A percentile compares a stretch with the other conserved stretches of the same genome.
phyloP scores from a whole-genome alignment of 2,113 vertebrate species.

The Brienomyrus longianalis region DNA sequence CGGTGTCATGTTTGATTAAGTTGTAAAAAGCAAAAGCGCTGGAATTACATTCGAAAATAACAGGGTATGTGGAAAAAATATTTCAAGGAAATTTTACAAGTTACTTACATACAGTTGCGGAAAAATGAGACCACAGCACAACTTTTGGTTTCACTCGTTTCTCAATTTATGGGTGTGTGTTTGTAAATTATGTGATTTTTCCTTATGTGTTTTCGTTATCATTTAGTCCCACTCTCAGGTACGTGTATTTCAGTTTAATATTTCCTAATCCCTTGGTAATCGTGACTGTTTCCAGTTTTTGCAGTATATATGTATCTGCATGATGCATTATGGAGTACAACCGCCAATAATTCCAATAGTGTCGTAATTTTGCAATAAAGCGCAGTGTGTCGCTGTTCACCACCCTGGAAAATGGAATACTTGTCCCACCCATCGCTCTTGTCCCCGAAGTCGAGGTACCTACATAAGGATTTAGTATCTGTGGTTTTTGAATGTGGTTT shows the following conservation, averaged over 20 bases:
- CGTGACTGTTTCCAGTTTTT: neutral
- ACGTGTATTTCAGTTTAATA: neutral
- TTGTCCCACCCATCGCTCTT: neutral
- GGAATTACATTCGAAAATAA: neutral
- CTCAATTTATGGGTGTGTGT: too few relatives aligned
- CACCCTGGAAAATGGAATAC: neutral
- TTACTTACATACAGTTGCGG: neutral
- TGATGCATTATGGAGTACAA: neutral
- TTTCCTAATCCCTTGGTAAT: neutral
- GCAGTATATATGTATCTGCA: neutral
- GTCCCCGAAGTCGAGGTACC: neutral
- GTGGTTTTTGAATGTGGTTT: neutral
- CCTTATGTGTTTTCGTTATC: neutral
- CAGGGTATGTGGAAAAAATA: neutral
- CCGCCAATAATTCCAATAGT: neutral
- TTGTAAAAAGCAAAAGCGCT: neutral
- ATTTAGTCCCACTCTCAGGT: neutral
- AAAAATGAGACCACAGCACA: too few relatives aligned
- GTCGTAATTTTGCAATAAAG: neutral
- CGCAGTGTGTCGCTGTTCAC: conserved; percentile 29
- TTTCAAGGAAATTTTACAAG: neutral
- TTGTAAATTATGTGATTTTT: too few relatives aligned
- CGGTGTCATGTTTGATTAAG: neutral
- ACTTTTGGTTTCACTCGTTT: too few relatives aligned
- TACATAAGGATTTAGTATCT: neutral